phyloP scores from a whole-genome alignment of 1,140 invertebrate species.

The Triops longicaudatus region DNA sequence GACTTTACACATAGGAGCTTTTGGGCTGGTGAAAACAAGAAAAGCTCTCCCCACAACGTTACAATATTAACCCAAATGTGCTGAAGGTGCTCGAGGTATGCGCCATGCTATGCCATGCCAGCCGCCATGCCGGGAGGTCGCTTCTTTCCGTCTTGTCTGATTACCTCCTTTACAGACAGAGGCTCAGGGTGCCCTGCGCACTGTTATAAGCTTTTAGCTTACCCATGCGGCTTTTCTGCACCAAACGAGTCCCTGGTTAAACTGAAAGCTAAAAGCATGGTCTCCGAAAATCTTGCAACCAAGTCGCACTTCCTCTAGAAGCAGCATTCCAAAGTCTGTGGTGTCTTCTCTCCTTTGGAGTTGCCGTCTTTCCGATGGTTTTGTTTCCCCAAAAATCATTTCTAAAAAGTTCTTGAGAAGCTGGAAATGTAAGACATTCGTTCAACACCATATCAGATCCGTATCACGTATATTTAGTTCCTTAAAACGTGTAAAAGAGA shows the following conservation, averaged over 20 bases:
- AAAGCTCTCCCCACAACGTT: neutral
- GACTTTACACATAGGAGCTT: neutral
- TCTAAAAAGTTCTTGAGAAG: neutral
- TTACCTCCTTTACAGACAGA: neutral
- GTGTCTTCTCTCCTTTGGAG: neutral
- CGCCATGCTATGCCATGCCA: neutral
- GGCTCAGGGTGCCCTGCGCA: neutral
- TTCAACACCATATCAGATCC: neutral
- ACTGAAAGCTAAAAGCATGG: neutral
- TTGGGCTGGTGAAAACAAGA: neutral
- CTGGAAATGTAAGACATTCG: neutral
- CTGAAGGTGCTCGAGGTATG: constrained; percentile 11
- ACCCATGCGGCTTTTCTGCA: neutral
- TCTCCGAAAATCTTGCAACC: neutral
- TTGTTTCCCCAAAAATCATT: neutral
- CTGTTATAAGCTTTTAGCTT: neutral
- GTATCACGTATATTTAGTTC: too few species aligned
- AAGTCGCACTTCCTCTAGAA: neutral
- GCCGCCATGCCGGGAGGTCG: neutral
- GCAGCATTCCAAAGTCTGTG: neutral
- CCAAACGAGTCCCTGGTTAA: neutral
- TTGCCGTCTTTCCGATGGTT: neutral
- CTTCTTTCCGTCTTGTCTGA: neutral
- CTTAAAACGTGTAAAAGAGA: too few species aligned
- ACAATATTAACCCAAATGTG: neutral